These are phyloP conservation scores for Rhinatrema bivittatum DNA, from an alignment of 2,797 vertebrate species.

Conservation along the genomic window DNA sequence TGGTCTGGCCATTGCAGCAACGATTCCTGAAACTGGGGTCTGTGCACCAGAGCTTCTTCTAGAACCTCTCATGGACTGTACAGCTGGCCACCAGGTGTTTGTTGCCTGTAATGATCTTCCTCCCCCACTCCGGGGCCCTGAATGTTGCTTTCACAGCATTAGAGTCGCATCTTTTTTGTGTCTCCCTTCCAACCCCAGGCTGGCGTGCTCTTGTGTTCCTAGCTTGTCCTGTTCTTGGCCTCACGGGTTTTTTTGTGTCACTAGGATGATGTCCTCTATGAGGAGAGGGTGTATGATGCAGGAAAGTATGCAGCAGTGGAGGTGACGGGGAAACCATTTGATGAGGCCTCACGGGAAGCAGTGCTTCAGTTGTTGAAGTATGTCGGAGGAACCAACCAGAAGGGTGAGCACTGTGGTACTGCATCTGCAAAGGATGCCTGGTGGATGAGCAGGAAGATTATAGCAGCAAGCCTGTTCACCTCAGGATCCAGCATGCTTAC, in stretches of 20 bases:
- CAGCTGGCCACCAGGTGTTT: no score
- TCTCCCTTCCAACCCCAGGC: not conserved
- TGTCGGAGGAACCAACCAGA: slow-evolving; percentile 77
- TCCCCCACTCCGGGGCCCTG: no score
- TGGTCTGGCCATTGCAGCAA: no score
- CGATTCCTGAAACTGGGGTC: no score
- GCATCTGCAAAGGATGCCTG: not conserved
- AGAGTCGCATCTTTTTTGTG: not conserved
- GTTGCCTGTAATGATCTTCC: no score
- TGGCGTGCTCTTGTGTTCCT: not conserved
- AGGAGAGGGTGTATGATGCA: slow-evolving; percentile 72
- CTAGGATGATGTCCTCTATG: slow-evolving; percentile 75
- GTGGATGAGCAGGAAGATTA: no score
- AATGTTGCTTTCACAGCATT: not conserved
- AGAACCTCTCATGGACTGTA: not conserved
- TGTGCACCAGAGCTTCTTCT: not conserved
- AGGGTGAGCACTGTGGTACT: slow-evolving; percentile 60
- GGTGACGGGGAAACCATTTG: slow-evolving; percentile 71
- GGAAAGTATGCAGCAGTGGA: slow-evolving; percentile 67
- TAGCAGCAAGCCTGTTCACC: no score
- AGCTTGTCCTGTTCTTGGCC: no score
- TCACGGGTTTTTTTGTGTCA: not conserved
- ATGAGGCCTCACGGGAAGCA: slow-evolving; percentile 77
- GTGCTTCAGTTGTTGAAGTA: slow-evolving; percentile 80
- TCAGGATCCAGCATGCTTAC: no score